phyloP scores from a whole-genome alignment of 1,140 invertebrate genomes.

The Micrasema minimum region DNA sequence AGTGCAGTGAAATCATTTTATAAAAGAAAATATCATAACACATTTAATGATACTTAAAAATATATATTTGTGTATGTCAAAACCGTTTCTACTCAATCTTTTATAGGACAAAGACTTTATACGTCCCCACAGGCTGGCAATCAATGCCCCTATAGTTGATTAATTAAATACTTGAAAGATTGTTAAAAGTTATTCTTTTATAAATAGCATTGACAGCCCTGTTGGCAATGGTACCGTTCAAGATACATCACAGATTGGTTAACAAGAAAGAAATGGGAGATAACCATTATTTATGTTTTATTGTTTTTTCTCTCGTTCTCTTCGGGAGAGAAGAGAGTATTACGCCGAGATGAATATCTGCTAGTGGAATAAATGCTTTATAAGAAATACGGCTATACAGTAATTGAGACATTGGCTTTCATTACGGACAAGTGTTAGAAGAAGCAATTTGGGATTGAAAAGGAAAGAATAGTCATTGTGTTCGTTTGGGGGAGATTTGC shows the following conservation, averaged over 20 bases:
- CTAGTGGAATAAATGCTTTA: constrained; percentile 16
- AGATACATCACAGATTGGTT: constrained; percentile 47
- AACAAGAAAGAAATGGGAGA: constrained; percentile 50
- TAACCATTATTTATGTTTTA: constrained; percentile 49
- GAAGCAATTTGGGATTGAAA: constrained; percentile 15
- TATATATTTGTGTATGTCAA: no score
- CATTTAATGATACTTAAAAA: no score
- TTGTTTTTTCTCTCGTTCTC: constrained; percentile 41
- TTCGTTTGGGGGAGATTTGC: constrained; percentile 10
- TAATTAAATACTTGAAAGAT: no score
- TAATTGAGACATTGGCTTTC: constrained; percentile 26
- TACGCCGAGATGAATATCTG: constrained; percentile 20
- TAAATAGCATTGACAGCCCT: constrained; percentile 9
- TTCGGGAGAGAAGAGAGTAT: not conserved
- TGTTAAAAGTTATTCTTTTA: no score
- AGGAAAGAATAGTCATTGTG: not conserved
- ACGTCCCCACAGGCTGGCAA: no score
- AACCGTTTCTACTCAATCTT: no score
- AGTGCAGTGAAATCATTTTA: no score
- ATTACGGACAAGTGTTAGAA: constrained; percentile 22
- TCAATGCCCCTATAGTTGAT: no score
- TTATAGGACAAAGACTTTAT: no score
- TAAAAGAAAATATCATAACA: no score
- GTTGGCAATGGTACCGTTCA: constrained; percentile 19
- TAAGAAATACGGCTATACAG: constrained; percentile 17